These are phyloP conservation scores for Drosophila falleni DNA, from an alignment of 2,888 invertebrate species.

Conservation along the genomic window DNA sequence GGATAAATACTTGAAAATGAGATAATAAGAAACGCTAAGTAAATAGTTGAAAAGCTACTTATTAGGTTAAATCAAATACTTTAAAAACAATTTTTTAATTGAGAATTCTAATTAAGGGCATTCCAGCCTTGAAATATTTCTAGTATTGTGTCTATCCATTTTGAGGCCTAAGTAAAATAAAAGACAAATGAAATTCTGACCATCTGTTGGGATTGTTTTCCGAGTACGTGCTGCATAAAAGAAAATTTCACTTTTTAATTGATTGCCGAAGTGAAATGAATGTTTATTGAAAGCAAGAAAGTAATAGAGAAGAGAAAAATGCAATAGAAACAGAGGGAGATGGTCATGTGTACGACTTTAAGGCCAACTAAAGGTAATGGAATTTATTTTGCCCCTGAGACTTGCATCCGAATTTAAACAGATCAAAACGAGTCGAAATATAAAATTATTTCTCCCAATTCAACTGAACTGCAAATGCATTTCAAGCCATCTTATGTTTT, in stretches of 20 bases:
- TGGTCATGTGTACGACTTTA: background rate
- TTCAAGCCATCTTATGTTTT: background rate
- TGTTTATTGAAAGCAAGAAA: slow-evolving; percentile 1
- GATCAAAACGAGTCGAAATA: slow-evolving; percentile 9
- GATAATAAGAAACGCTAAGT: background rate
- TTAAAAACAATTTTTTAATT: background rate
- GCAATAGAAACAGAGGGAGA: background rate
- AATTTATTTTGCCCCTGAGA: slow-evolving; percentile 21
- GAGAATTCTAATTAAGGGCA: background rate
- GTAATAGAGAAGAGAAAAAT: background rate
- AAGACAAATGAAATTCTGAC: background rate
- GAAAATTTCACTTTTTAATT: slow-evolving; percentile 37
- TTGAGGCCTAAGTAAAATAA: background rate
- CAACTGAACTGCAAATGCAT: slow-evolving; percentile 2
- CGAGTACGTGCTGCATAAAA: slow-evolving; percentile 11
- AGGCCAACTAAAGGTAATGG: slow-evolving; percentile 3
- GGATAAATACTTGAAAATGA: background rate
- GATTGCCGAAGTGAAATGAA: slow-evolving; percentile 25
- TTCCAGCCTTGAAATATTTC: background rate
- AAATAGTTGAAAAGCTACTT: background rate
- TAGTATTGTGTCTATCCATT: background rate
- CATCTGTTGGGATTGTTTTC: background rate
- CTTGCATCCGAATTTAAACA: slow-evolving; percentile 24
- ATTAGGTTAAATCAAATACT: background rate
- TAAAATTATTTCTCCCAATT: slow-evolving; percentile 14